Conservation (phyloP, 1,140 invertebrate genomes). For the Ditylenchus dipsaci region DNA sequence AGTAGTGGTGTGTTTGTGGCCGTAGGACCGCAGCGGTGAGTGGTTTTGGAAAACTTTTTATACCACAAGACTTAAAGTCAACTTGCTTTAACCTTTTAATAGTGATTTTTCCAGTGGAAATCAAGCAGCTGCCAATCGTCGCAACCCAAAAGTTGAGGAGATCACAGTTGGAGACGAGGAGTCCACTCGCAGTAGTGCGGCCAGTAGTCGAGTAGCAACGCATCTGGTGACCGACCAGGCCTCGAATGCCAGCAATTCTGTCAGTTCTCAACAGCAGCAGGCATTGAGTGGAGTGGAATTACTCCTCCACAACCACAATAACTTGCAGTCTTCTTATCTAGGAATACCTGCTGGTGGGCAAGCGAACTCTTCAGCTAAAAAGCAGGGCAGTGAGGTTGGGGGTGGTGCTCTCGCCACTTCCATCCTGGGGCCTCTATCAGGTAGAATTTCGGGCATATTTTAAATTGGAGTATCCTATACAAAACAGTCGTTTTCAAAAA, state of each 20-base stretch:
- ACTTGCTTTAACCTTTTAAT: no score
- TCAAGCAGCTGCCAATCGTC: background rate
- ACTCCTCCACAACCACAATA: background rate
- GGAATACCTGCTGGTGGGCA: background rate
- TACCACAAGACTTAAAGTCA: no score
- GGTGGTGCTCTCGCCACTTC: background rate
- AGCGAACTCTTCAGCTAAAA: background rate
- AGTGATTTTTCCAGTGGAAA: background rate
- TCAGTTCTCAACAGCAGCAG: background rate
- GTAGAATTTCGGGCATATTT: background rate
- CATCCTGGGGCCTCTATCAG: background rate
- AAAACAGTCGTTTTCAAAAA: no score
- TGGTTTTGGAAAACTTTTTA: no score
- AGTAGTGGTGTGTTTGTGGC: background rate
- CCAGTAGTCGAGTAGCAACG: background rate
- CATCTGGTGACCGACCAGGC: no score
- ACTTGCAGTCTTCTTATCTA: background rate
- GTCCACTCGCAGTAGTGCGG: background rate
- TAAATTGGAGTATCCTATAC: no score
- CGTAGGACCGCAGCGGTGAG: background rate
- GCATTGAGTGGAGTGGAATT: background rate
- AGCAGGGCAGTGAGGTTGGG: background rate
- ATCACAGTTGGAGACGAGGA: background rate
- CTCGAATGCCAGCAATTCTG: no score
- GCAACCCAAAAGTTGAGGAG: background rate